These are phyloP conservation scores for Hemicrepidius hirtus DNA, from an alignment of 2,888 invertebrate genomes.

Conservation along the genomic window DNA sequence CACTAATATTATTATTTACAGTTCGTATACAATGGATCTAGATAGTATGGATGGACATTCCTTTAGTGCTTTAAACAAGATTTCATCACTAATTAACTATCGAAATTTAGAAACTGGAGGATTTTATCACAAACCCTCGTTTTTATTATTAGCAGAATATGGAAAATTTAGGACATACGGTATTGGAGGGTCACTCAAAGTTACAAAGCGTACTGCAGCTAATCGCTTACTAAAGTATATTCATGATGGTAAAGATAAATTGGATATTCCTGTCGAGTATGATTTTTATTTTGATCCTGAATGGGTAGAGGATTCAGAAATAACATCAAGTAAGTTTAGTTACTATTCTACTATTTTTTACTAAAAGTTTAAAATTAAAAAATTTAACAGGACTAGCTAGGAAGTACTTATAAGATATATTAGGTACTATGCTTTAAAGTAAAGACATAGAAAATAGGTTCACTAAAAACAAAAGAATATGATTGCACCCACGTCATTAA, in stretches of 20 bases:
- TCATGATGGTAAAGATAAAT: background rate
- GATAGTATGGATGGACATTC: background rate
- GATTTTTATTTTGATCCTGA: constrained; percentile 6
- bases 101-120: background rate
- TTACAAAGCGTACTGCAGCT: background rate
- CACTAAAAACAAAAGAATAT: too few relatives aligned
- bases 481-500: too few relatives aligned
- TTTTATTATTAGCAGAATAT: background rate
- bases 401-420: too few relatives aligned
- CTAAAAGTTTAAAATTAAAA: too few relatives aligned
- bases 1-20: constrained; percentile 3
- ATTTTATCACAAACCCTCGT: constrained; percentile 2
- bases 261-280: background rate
- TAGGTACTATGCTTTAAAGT: too few relatives aligned
- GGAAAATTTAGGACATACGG: background rate
- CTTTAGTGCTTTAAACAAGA: background rate
- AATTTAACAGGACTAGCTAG: too few relatives aligned
- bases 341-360: too few relatives aligned
- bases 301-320: too few relatives aligned
- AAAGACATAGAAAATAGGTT: too few relatives aligned
- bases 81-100: background rate
- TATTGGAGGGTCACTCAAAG: background rate
- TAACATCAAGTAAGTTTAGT: too few relatives aligned
- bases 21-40: background rate
- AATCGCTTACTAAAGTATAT: background rate